Evolutionary conservation across 2,113 vertebrate genomes (phyloP), one percentile per base, ranked within the genome.

Genomic region (Burhinus oedicnemus): DNA sequence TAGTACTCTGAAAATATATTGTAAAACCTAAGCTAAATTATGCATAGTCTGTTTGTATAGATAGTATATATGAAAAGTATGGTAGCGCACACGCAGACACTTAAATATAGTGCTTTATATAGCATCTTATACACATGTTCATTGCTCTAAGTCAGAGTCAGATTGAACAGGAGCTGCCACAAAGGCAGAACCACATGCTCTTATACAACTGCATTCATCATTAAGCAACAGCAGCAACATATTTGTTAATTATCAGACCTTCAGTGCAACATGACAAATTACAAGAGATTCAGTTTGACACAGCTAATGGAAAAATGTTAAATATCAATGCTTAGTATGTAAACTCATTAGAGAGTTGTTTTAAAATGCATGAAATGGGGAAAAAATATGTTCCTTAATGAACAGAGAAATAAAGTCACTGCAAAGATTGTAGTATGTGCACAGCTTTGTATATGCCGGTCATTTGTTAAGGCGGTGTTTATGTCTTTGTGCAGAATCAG

Each of bases 221-320:
- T 8, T 57, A 36, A 79, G 81, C 83, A 71, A 16, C 79, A 81
- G 58, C 60, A 91, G 83, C 69, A 90, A 20, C 11, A 2, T 20
- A 26, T 15, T 68, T 52, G 65, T 75, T 79, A 40, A 83, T 90
- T 69, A 23, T 69, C 49, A 94, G 84, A 14, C 36, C 66, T 66
- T 74, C 81, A 45, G 70, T 85, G 87, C 74, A 57, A 40, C 77
- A 2, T 83, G 90, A 96, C 61, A 85, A 91, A 94, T 74, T 74
- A 29, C 66, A 77, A 5, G 6, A 85, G 78, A 65, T 64, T 40
- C 60, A 7, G 40, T 65, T 95, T 94, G 89, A 83, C 84, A 25
- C 57, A 72, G 61, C 89, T 96, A 92, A 93, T 95, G 87, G 91
- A 44, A 94, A 95, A 92, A 51, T 7, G 40, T 79, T 94, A 38